Base-by-base conservation (phyloP, 2,113 vertebrate species). In the Rhinoderma darwinii region DNA sequence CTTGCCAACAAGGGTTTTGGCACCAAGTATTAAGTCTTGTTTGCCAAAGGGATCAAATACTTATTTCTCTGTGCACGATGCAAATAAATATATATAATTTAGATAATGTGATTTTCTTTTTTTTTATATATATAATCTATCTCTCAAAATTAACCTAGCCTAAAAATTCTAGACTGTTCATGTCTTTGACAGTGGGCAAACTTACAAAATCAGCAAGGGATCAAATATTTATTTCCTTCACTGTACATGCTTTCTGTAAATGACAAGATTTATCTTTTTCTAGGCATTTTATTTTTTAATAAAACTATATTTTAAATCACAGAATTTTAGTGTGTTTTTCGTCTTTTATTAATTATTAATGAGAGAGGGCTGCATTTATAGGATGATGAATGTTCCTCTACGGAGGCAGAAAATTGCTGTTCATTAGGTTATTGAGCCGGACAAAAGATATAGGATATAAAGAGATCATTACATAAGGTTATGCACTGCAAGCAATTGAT, bases 391-490 rank as follows among this genome's bases (percentile, higher is more conserved):
- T 76, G 74, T 32, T 30, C 43, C 44, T 51, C 27, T 10, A 51
- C 32, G 30, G 44, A 77, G 35, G 75, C 75, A 32, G 44, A 77
- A 77, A 77, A 77, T 77, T 77, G 75, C 75, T 50, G 47, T 51
- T 77, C 27, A 51, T 77, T 77, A 77, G 27, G 27, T 77, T 51
- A 51, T 32, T 51, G 47, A 32, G 8, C 30, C 27, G 35, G 44
- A 51, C 9, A 50, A 77, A 77, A 77, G 32, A 17, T 51, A 51
- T 77, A 47, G 25, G 43, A 12, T 76, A 47, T 76, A 30, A 50
- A 76, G 22, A 47, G 74, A 76, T 76, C 74, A 76, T 76, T 76
- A 27, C 74, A 50, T 76, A 30, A 47, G 27, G 14, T n/a, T 37
- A 50, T 30, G n/a, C 25, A 50, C n/a, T 30, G 43, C 14, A 27